Evolutionary conservation across 2,797 vertebrate genomes (phyloP).

Genomic region (Premnoplex brunnescens): DNA sequence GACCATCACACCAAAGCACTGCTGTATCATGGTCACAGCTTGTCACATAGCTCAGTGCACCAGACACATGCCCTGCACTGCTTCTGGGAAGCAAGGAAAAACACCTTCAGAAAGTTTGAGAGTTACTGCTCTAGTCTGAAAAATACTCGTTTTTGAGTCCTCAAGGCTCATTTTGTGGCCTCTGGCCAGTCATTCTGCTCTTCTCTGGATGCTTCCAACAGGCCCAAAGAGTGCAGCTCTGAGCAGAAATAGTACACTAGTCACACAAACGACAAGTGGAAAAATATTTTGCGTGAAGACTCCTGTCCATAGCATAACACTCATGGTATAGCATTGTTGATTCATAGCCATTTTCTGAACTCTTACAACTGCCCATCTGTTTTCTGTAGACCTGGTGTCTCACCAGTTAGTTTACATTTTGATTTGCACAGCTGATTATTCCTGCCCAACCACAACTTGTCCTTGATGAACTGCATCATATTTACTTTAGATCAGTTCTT

Average conservation of each 20-base stretch:
- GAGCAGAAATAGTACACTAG: not conserved
- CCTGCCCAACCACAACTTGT: not conserved
- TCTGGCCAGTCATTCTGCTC: not conserved
- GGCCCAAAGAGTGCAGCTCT: accelerated
- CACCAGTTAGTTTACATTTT: constrained; percentile 39
- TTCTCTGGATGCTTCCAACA: not conserved
- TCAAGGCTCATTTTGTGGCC: not conserved
- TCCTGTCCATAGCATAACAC: not conserved
- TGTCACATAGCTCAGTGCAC: not conserved
- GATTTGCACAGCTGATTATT: constrained; percentile 51
- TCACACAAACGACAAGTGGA: not conserved
- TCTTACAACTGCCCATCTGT: constrained; percentile 23
- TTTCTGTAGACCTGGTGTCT: constrained; percentile 22
- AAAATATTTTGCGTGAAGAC: constrained; percentile 2
- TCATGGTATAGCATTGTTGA: not conserved
- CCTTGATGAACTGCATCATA: constrained; percentile 17
- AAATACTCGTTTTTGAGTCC: not conserved
- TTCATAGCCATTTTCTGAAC: constrained; percentile 24
- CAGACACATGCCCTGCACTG: not conserved
- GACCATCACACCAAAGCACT: not conserved
- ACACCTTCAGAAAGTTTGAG: not conserved
- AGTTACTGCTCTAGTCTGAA: not conserved
- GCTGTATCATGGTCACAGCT: accelerated
- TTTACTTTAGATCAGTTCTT: constrained; percentile 45
- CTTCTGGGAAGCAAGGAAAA: not conserved